A percentile compares a stretch with the other conserved stretches of the same genome.
Conservation (phyloP, 1,140 invertebrate genomes). For the Conus betulinus region DNA sequence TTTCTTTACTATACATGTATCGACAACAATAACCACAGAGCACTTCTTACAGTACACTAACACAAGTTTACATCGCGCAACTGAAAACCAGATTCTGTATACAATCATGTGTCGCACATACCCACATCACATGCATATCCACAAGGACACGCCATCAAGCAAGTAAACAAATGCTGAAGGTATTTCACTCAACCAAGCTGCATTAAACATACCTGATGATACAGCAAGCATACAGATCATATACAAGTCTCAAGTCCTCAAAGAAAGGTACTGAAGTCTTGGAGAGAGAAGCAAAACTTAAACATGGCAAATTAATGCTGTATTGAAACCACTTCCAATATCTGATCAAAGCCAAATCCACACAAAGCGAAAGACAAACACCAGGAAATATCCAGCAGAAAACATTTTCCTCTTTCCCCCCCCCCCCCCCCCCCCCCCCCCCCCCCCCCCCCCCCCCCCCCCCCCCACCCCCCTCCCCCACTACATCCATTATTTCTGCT, state of each 20-base stretch:
- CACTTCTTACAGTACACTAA: not conserved
- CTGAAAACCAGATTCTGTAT: not conserved
- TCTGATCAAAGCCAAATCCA: not conserved
- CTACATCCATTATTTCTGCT: no score
- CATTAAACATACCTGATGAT: not conserved
- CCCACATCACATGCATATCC: not conserved
- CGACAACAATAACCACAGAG: not conserved
- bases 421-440: no score
- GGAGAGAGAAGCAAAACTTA: not conserved
- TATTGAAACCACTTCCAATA: not conserved
- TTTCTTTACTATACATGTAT: not conserved
- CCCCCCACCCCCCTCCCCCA: no score
- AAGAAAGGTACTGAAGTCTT: not conserved
- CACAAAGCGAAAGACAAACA: not conserved
- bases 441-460: no score
- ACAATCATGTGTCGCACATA: not conserved
- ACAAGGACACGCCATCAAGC: not conserved
- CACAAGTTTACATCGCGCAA: not conserved
- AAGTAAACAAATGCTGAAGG: not conserved
- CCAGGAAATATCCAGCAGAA: no score
- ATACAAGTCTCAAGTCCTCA: no score
- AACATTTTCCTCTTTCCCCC: no score
- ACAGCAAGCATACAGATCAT: no score
- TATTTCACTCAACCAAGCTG: not conserved
- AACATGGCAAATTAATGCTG: not conserved